Conservation (phyloP, 2,113 vertebrate species). For the Synodontis membranacea region DNA sequence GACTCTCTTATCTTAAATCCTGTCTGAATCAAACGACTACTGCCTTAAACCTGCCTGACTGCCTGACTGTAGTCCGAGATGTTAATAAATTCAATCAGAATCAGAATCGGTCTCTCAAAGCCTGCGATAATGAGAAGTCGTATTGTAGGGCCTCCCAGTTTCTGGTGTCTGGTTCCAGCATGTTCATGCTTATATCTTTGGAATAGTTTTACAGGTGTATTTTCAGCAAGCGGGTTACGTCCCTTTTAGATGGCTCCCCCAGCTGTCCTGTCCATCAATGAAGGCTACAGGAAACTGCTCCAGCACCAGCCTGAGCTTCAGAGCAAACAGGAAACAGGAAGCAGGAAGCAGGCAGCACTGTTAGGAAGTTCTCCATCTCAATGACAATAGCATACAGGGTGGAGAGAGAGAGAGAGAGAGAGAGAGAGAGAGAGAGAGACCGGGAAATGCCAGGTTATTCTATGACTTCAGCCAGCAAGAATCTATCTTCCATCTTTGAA, state of each 20-base stretch:
- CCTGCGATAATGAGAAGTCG: not conserved
- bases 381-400: slow-evolving; percentile 64
- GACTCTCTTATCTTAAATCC: slow-evolving; percentile 3
- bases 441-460: slow-evolving; percentile 17
- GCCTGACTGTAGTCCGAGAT: not conserved
- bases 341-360: slow-evolving; percentile 61
- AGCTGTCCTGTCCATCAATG: slow-evolving; percentile 58
- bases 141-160: not conserved
- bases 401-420: slow-evolving; percentile 23
- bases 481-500: slow-evolving; percentile 20
- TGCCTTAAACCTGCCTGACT: not conserved
- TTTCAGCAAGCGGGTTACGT: slow-evolving; percentile 59
- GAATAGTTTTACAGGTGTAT: not conserved
- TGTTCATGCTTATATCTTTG: not conserved
- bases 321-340: slow-evolving; percentile 74
- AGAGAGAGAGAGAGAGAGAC: slow-evolving; percentile 7
- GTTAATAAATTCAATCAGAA: not conserved
- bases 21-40: not conserved
- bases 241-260: slow-evolving; percentile 49
- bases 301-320: slow-evolving; percentile 60
- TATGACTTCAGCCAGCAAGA: slow-evolving; percentile 3
- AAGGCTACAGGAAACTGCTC: slow-evolving; percentile 64
- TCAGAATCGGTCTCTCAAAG: not conserved
- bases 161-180: not conserved
- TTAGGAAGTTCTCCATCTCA: slow-evolving; percentile 67